Evolutionary conservation across 30 jellyfish, hydroid and myxozoan genomes (phyloP).

Genomic region (Hydra vulgaris): DNA sequence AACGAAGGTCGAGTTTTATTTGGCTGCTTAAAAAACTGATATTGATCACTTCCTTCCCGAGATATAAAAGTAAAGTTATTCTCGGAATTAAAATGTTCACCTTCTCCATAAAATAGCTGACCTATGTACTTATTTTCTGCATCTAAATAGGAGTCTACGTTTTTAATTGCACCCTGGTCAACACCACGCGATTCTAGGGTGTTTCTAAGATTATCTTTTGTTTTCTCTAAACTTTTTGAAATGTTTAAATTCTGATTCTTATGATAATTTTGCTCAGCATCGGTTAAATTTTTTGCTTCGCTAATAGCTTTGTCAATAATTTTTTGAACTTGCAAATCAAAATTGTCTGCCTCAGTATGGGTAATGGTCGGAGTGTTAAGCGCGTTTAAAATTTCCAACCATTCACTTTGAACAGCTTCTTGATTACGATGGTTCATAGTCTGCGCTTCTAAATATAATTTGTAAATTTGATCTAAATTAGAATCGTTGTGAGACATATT

Average conservation of each 20-base stretch:
- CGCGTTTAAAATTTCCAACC: neutral
- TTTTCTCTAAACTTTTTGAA: slow-evolving; percentile 1
- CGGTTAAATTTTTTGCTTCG: slow-evolving; percentile 21
- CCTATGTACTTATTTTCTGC: slow-evolving; percentile 19
- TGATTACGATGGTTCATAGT: slow-evolving; percentile 12
- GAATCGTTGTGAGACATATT: neutral
- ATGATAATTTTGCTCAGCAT: neutral
- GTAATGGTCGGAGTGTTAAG: neutral
- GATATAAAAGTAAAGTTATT: neutral
- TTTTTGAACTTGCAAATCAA: slow-evolving; percentile 22
- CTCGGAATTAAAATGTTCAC: neutral
- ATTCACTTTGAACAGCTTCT: slow-evolving; percentile 25
- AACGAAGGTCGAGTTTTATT: neutral
- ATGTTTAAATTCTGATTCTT: neutral
- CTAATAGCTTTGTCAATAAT: slow-evolving; percentile 21
- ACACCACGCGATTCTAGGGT: slow-evolving; percentile 7
- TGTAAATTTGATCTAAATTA: neutral
- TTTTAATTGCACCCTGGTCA: slow-evolving; percentile 6
- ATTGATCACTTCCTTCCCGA: neutral
- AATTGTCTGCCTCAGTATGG: slow-evolving; percentile 3
- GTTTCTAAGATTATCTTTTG: neutral
- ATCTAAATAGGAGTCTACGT: slow-evolving; percentile 1
- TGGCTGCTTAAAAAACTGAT: neutral
- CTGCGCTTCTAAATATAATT: neutral
- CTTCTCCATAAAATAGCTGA: slow-evolving; percentile 13